A percentile compares a stretch with the other conserved stretches of the same genome.
These are phyloP conservation scores for Phortica okadai DNA, from an alignment of 2,888 invertebrate species.

Conservation along the genomic window DNA sequence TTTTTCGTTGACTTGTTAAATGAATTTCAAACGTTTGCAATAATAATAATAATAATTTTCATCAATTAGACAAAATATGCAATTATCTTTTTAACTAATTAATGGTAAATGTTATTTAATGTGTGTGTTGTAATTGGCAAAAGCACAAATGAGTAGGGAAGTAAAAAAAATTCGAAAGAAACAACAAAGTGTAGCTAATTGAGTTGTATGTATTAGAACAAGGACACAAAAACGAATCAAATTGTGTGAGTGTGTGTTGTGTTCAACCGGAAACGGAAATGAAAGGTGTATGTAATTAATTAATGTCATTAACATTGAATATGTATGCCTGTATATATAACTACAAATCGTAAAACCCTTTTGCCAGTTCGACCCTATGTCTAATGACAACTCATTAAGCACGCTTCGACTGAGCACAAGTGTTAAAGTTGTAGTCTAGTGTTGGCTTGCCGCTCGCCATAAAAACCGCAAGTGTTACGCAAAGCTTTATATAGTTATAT, in stretches of 20 bases:
- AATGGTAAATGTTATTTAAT: not conserved
- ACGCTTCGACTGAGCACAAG: constrained; percentile 44
- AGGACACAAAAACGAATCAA: too few species aligned
- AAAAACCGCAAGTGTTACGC: constrained; percentile 54
- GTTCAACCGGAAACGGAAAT: constrained; percentile 1
- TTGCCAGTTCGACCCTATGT: not conserved
- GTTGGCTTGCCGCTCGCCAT: constrained; percentile 27
- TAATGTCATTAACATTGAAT: constrained; percentile 5
- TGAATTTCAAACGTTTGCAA: too few species aligned
- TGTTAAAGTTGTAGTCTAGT: constrained; percentile 33
- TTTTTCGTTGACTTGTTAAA: too few species aligned
- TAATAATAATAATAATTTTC: too few species aligned
- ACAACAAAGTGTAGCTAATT: constrained; percentile 11
- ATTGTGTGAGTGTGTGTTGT: too few species aligned
- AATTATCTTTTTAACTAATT: too few species aligned
- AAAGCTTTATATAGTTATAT: constrained; percentile 25
- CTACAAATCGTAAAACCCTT: not conserved
- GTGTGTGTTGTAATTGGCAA: not conserved
- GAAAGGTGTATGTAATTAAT: constrained; percentile 25
- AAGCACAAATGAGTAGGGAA: not conserved
- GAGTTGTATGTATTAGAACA: constrained; percentile 3
- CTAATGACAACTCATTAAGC: constrained; percentile 59
- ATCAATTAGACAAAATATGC: too few species aligned
- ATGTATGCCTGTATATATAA: not conserved
- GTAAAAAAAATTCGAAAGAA: not conserved